These are phyloP conservation scores for Acronicta leporina DNA, from an alignment of 2,888 invertebrate species.

Conservation along the genomic window DNA sequence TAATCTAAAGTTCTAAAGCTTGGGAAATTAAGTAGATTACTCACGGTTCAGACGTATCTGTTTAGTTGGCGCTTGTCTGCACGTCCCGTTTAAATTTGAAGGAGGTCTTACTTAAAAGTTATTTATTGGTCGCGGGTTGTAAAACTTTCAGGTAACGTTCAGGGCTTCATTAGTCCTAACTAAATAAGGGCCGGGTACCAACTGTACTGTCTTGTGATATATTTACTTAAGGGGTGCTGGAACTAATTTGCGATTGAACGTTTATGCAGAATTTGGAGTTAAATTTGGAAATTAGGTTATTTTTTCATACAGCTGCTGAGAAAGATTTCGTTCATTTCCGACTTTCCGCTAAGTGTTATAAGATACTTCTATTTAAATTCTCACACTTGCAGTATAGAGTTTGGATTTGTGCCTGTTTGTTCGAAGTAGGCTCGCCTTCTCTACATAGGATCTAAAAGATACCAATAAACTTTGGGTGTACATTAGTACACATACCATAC, in stretches of 20 bases:
- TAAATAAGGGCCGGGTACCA: slow-evolving; percentile 50
- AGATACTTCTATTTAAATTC: too few relatives aligned
- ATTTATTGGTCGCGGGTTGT: slow-evolving; percentile 65
- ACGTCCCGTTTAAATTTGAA: slow-evolving; percentile 29
- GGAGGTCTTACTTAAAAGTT: slow-evolving; percentile 60
- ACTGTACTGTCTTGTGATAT: slow-evolving; percentile 22
- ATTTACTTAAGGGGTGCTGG: slow-evolving; percentile 23
- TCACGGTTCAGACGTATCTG: slow-evolving; percentile 33
- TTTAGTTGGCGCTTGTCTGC: slow-evolving; percentile 31
- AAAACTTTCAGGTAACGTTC: slow-evolving; percentile 65
- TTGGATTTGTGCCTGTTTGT: too few relatives aligned
- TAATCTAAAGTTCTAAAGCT: slow-evolving; percentile 36
- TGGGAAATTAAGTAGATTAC: slow-evolving; percentile 15
- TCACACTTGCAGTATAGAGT: too few relatives aligned
- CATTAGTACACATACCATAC: too few relatives aligned
- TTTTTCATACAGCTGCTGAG: background rate
- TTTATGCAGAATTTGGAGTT: too few relatives aligned
- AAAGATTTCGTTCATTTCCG: too few relatives aligned
- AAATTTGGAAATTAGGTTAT: background rate
- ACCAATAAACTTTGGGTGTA: too few relatives aligned
- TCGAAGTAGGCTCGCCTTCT: too few relatives aligned
- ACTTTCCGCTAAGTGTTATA: too few relatives aligned
- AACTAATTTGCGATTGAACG: slow-evolving; percentile 4
- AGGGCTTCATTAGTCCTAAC: slow-evolving; percentile 62
- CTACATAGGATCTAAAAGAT: too few relatives aligned